Evolutionary conservation across 2,888 invertebrate genomes (phyloP).

Genomic region (Anaspis maculata): DNA sequence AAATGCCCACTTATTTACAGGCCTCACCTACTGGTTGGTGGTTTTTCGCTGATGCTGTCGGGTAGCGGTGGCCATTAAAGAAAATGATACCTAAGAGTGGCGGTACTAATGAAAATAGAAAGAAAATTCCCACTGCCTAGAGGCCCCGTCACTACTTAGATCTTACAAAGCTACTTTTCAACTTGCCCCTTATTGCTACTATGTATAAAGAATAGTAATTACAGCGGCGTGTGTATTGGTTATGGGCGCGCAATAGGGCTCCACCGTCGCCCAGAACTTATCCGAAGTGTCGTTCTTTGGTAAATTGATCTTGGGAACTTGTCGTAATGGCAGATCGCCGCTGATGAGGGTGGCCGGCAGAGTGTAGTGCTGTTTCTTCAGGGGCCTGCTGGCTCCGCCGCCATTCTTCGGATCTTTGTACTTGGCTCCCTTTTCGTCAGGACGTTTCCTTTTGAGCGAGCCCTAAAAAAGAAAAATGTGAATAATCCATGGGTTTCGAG

Average conservation of each 20-base stretch:
- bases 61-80: too few relatives aligned
- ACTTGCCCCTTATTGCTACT: too few relatives aligned
- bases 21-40: too few relatives aligned
- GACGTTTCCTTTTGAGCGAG: slow-evolving; percentile 35
- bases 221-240: slow-evolving; percentile 74
- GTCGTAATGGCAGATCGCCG: slow-evolving; percentile 44
- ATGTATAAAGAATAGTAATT: slow-evolving; percentile 9
- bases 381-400: slow-evolving; percentile 21
- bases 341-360: slow-evolving; percentile 28
- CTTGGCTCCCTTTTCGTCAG: slow-evolving; percentile 33
- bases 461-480: slow-evolving; percentile 17
- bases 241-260: slow-evolving; percentile 86
- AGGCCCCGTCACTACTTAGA: too few relatives aligned
- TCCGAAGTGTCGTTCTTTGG: slow-evolving; percentile 90
- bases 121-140: too few relatives aligned
- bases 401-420: slow-evolving; percentile 33
- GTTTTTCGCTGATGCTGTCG: too few relatives aligned
- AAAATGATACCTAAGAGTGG: too few relatives aligned
- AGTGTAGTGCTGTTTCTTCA: slow-evolving; percentile 29
- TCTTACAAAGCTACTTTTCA: too few relatives aligned
- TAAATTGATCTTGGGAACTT: slow-evolving; percentile 58
- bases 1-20: too few relatives aligned
- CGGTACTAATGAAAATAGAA: too few relatives aligned
- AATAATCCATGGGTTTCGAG: background rate
- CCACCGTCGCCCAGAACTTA: slow-evolving; percentile 91